These are phyloP conservation scores for Drosophila monieri DNA, from an alignment of 2,888 invertebrate genomes.

Conservation along the genomic window DNA sequence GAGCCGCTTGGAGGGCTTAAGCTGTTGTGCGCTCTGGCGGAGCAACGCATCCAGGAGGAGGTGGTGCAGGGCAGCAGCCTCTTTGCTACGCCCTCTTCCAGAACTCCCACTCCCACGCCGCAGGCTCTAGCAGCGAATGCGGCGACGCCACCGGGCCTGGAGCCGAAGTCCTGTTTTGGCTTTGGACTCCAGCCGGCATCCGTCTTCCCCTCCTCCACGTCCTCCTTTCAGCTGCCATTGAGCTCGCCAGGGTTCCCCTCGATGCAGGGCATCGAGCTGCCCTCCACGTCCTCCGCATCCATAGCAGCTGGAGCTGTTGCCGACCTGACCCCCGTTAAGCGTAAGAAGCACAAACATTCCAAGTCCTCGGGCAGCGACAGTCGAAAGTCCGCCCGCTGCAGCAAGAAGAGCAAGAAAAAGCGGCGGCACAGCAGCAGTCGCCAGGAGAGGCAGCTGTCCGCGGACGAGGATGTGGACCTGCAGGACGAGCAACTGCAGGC, in stretches of 20 bases:
- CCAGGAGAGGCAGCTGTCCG: constrained; percentile 62
- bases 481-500: constrained; percentile 77
- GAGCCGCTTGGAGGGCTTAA: constrained; percentile 87
- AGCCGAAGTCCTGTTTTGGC: constrained; percentile 37
- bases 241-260: constrained; percentile 72
- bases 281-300: constrained; percentile 58
- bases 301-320: not conserved
- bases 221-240: constrained; percentile 44
- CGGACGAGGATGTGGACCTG: constrained; percentile 66
- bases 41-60: constrained; percentile 91
- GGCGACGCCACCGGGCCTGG: constrained; percentile 22
- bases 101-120: constrained; percentile 57
- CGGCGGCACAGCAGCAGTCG: constrained; percentile 72
- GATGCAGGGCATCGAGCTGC: constrained; percentile 79
- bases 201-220: constrained; percentile 30
- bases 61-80: constrained; percentile 72
- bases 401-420: constrained; percentile 84
- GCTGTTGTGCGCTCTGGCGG: constrained; percentile 92
- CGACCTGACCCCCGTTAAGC: constrained; percentile 70
- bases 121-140: constrained; percentile 9
- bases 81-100: constrained; percentile 65
- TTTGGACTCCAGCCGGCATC: constrained; percentile 40
- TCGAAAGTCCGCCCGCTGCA: constrained; percentile 77
- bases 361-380: constrained; percentile 68
- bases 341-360: constrained; percentile 85